Evolutionary conservation across 2,797 vertebrate genomes (phyloP).

Genomic region (Chiroxiphia lanceolata): DNA sequence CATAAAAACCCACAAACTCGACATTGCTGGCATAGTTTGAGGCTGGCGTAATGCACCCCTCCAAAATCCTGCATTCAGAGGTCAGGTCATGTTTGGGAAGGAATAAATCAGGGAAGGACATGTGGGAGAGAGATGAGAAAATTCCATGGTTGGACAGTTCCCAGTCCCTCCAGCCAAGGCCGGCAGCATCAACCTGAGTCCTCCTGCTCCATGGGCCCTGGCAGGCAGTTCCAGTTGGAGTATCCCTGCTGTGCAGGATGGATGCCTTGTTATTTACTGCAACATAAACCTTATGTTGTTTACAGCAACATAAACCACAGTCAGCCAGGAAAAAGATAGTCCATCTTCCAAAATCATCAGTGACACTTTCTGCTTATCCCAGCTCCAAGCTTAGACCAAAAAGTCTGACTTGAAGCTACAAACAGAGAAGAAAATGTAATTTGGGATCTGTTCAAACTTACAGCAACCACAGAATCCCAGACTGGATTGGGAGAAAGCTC

Average conservation of each 20-base stretch:
- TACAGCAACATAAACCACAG: not conserved
- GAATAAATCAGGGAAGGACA: not conserved
- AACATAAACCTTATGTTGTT: not conserved
- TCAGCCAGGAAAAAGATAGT: not conserved
- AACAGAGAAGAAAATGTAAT: not conserved
- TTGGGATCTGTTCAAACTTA: not conserved
- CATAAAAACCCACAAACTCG: not conserved
- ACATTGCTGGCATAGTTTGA: not conserved
- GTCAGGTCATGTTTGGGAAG: not conserved
- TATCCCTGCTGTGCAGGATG: not conserved
- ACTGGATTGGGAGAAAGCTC: not conserved
- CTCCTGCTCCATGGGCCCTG: accelerated
- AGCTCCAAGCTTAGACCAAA: not conserved
- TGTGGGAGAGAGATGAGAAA: not conserved
- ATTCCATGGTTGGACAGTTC: not conserved
- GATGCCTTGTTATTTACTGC: not conserved
- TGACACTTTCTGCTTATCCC: not conserved
- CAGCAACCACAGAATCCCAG: not conserved
- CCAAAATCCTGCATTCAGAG: not conserved
- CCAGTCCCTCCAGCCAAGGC: not conserved
- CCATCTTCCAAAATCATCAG: not conserved
- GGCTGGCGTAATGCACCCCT: not conserved
- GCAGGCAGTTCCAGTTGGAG: not conserved
- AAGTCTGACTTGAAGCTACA: not conserved
- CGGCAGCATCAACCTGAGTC: not conserved